Evolutionary conservation across 2,113 vertebrate species (phyloP), one percentile per base, ranked within the genome.

Genomic region (Genyomyrus donnyi): DNA sequence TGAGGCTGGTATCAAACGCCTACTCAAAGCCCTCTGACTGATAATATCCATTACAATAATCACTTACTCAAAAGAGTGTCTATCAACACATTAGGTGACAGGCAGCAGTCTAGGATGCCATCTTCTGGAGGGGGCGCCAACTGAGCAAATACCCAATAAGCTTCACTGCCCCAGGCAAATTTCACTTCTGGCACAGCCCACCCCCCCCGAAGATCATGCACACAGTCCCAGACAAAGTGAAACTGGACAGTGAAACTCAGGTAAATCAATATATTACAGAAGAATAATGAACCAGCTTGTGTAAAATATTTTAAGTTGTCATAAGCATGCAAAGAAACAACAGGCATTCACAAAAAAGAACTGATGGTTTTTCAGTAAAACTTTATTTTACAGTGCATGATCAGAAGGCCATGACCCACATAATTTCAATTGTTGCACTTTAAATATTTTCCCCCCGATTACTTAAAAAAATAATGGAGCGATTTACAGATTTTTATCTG

Each of bases 391-490:
- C 94, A 96, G 95, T 92, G 93, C 94, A 97, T 96, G 94, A 98
- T 97, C 94, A 95, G 93, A 95, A 97, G 91, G 93, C 95, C 95
- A 92, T 91, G 91, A 96, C 94, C 92, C 95, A 89, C 92, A 27
- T 93, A 94, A 90, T 92, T 93, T 94, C 88, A 91, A 53, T 93
- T 93, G 94, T 92, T 94, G 89, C 92, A 92, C 92, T 94, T 93
- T 94, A 93, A 94, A 91, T 88, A 92, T 93, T 93, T 93, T 95
- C 93, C 91, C 95, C 95, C 96, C 95, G 95, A 97, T 97, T 98
- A 95, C 93, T 97, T 99, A 99, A 97, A 99, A 99, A 99, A 99
- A 99, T 99, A 99, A 99, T 98, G 96, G 95, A 97, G 97, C 92
- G 80, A 98, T 99, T 98, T 99, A 99, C 97, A 99, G 96, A 96